Base-by-base conservation (phyloP, 2,797 vertebrate genomes). In the Morus bassanus region DNA sequence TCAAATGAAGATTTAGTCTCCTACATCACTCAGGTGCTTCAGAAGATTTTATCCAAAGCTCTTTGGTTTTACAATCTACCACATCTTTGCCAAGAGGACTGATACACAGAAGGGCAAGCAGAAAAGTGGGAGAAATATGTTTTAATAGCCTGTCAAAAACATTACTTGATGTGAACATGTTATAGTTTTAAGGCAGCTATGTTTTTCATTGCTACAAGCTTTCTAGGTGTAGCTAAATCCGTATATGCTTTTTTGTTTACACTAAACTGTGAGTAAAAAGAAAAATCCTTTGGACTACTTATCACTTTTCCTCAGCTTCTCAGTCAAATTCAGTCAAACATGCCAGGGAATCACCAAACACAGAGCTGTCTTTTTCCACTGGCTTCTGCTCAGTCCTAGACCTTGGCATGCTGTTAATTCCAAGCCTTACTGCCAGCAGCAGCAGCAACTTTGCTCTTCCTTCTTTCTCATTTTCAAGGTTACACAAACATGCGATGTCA, bases 391-490 rank as follows among this genome's bases (percentile, higher is more conserved):
- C 87, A 83, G 85, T 77, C 96, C 93, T 84, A 86, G 81, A 94
- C 85, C 95, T 69, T 95, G 91, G 93, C 94, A 77, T 25, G n/a
- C 37, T 57, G 37, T 75, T 95, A 72, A 72, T 87, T 80, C 84
- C 81, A 93, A 79, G 88, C 60, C 84, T 89, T 81, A 56, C 73
- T 95, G 83, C 92, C 96, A 94, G 82, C 19, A 92, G 80, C 48
- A 91, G 67, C 76, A 91, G 69, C 53, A 93, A 95, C 85, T 93
- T 92, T 88, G 76, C 46, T 89, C 86, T 94, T 95, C 93, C 77
- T 95, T 59, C 41, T 91, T 74, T 78, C 91, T 93, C 60, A 91
- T 95, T 96, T 96, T 91, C 96, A 96, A 95, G 95, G 94, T 96
- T 93, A 96, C 51, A 67, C 84, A 93, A 97, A 94, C 79, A 95